A percentile compares a stretch with the other conserved stretches of the same genome.
Conservation (phyloP, 2,888 invertebrate genomes). For the Caenorhabditis sp. region DNA sequence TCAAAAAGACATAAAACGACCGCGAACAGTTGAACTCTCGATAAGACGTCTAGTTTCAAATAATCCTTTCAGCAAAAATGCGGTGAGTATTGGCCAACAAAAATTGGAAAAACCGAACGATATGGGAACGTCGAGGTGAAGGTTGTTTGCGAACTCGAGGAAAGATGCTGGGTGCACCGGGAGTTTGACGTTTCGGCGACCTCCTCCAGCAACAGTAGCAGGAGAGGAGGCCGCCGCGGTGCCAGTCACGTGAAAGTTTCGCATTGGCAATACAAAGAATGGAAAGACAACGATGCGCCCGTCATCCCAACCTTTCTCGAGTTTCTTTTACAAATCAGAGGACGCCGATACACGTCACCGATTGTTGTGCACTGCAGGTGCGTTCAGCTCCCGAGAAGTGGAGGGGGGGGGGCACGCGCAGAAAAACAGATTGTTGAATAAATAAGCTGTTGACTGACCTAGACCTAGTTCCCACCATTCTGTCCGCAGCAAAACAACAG, state of each 20-base stretch:
- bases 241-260: slow-evolving; percentile 47
- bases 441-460: slow-evolving; percentile 1
- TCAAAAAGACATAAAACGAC: slow-evolving; percentile 12
- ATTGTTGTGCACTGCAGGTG: slow-evolving; percentile 80
- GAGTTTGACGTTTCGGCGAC: slow-evolving; percentile 61
- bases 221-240: slow-evolving; percentile 16
- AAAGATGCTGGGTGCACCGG: slow-evolving; percentile 48
- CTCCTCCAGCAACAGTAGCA: slow-evolving; percentile 12
- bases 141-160: slow-evolving; percentile 52
- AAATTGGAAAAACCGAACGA: slow-evolving; percentile 70
- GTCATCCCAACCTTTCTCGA: slow-evolving; percentile 44
- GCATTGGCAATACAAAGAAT: slow-evolving; percentile 59
- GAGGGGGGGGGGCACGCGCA: neutral
- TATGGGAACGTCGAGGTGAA: slow-evolving; percentile 61
- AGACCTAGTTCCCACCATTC: neutral
- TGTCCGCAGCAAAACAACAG: neutral
- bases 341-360: slow-evolving; percentile 66
- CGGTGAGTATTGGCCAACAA: slow-evolving; percentile 77
- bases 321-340: slow-evolving; percentile 46
- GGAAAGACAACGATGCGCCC: slow-evolving; percentile 55
- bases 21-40: neutral
- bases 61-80: slow-evolving; percentile 74
- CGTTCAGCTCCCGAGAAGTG: neutral
- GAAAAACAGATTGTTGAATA: slow-evolving; percentile 4
- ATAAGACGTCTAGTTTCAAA: neutral